These are phyloP conservation scores for Laticauda laticaudata DNA, from an alignment of 2,113 vertebrate species.

Conservation along the genomic window DNA sequence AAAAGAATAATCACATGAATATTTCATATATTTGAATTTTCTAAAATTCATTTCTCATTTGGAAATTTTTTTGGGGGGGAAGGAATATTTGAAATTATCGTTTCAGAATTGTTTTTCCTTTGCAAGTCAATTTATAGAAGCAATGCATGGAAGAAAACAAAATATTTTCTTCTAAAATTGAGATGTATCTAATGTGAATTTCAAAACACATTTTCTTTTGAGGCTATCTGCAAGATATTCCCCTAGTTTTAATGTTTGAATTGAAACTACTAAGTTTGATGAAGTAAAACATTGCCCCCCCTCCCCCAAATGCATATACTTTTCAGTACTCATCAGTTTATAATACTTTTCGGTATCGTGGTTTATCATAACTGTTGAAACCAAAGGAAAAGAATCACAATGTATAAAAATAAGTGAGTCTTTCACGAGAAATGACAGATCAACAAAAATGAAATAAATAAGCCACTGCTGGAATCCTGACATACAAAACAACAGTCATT, in stretches of 20 bases:
- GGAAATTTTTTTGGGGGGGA: not conserved
- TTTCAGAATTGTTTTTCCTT: conserved; percentile 3
- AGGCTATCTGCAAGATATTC: not conserved
- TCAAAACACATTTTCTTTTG: not conserved
- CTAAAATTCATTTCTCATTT: not conserved
- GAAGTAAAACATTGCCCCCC: not conserved
- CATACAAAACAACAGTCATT: not conserved
- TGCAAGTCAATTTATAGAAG: not conserved
- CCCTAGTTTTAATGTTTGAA: not conserved
- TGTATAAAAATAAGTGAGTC: not conserved
- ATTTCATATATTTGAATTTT: not conserved
- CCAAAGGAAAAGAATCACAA: not conserved
- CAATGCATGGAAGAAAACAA: not conserved
- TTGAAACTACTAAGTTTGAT: not conserved
- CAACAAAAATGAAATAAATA: not conserved
- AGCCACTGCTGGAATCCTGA: not conserved
- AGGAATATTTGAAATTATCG: not conserved
- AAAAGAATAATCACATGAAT: not conserved
- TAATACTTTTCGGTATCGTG: not conserved
- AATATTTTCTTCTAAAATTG: not conserved
- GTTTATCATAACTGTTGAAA: not conserved
- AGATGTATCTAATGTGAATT: not conserved
- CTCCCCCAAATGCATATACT: not conserved
- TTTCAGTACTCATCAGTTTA: not conserved
- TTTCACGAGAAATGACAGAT: not conserved